Percentiles rank a stretch among this genome's conserved stretches.
Conservation (phyloP, 2,888 invertebrate species). For the Drosophila birchii region DNA sequence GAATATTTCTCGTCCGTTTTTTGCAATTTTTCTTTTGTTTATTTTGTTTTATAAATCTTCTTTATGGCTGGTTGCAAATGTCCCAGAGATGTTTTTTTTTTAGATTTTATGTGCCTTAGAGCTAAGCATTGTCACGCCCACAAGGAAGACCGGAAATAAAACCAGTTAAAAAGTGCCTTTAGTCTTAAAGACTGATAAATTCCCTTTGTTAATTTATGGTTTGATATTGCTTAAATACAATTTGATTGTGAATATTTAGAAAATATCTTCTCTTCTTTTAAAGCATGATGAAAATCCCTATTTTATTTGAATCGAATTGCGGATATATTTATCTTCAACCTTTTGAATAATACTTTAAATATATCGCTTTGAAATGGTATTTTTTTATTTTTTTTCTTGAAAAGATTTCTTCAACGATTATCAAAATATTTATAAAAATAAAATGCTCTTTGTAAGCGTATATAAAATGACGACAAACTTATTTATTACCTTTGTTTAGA, state of each 20-base stretch:
- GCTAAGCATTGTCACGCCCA: conserved; percentile 48
- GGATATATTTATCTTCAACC: not conserved
- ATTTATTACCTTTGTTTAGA: conserved; percentile 79
- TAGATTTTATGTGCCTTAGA: conserved; percentile 52
- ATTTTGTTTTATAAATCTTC: conserved; percentile 17
- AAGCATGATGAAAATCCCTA: too few species aligned
- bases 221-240: not conserved
- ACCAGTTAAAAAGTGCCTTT: not conserved
- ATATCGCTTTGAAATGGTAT: too few species aligned
- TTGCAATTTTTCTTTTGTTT: not conserved
- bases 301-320: too few species aligned
- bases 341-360: not conserved
- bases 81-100: conserved; percentile 23
- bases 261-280: not conserved
- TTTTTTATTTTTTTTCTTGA: not conserved
- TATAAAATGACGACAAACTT: conserved; percentile 54
- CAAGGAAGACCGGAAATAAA: not conserved
- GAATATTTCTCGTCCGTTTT: not conserved
- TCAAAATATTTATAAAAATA: not conserved
- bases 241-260: not conserved
- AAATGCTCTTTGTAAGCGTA: not conserved
- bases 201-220: not conserved
- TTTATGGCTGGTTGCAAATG: conserved; percentile 24
- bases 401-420: not conserved
- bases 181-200: not conserved